Conservation (phyloP, 2,113 vertebrate species). For the Leucosticte australis region DNA sequence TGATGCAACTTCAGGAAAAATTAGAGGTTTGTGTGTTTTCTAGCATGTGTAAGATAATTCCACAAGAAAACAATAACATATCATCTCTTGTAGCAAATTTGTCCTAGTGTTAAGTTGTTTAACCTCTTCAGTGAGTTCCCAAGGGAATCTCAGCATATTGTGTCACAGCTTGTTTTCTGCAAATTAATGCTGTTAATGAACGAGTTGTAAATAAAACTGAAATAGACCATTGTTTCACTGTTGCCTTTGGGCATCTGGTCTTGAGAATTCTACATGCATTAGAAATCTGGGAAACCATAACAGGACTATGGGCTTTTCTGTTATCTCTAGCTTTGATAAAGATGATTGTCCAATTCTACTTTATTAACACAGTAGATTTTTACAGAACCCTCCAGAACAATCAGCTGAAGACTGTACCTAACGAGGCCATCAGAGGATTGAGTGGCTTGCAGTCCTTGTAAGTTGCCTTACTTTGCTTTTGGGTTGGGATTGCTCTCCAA, state of each 20-base stretch:
- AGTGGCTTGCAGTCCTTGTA: conserved; percentile 91
- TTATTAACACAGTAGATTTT: conserved; percentile 30
- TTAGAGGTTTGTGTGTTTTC: not conserved
- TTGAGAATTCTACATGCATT: not conserved
- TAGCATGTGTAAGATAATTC: not conserved
- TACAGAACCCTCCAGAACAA: conserved; percentile 95
- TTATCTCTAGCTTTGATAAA: not conserved
- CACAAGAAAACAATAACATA: not conserved
- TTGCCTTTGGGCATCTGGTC: not conserved
- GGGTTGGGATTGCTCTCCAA: not conserved
- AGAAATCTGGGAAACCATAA: not conserved
- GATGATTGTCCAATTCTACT: not conserved
- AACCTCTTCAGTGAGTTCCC: not conserved
- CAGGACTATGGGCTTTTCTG: not conserved
- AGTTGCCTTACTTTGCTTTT: conserved; percentile 67
- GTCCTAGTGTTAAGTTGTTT: not conserved
- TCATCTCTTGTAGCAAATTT: not conserved
- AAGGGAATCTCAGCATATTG: not conserved
- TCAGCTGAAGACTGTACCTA: conserved; percentile 93
- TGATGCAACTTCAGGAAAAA: not conserved
- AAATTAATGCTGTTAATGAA: not conserved
- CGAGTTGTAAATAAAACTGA: not conserved
- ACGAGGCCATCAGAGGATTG: conserved; percentile 87
- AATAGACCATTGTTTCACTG: not conserved
- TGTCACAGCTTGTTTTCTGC: not conserved